A percentile compares a stretch with the other conserved stretches of the same genome.
Conservation (phyloP, 2,888 invertebrate genomes). For the Mactromeris polynyma region DNA sequence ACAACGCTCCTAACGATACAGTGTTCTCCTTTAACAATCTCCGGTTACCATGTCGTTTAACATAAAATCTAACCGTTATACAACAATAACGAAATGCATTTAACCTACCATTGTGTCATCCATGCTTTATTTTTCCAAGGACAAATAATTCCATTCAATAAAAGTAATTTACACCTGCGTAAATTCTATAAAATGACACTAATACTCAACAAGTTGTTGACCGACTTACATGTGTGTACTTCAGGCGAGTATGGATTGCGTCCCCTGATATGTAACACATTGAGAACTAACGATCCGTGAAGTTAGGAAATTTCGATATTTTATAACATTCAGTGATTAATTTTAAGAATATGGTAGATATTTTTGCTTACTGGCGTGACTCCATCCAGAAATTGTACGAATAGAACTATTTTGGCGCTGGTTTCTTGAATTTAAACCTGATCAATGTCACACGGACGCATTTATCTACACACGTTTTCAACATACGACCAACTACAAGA, state of each 20-base stretch:
- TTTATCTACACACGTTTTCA: too few species aligned
- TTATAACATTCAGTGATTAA: too few species aligned
- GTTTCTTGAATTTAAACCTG: too few species aligned
- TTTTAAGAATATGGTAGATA: too few species aligned
- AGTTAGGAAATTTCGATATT: too few species aligned
- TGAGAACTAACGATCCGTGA: too few species aligned
- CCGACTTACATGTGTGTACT: constrained; percentile 4
- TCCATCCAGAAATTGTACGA: too few species aligned
- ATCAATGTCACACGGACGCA: too few species aligned
- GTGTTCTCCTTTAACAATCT: not conserved
- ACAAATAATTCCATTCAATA: not conserved
- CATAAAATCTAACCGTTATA: not conserved
- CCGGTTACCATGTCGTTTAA: constrained; percentile 18
- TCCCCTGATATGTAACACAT: not conserved
- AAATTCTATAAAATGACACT: not conserved
- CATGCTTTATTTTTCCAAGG: not conserved
- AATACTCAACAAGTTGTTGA: constrained; percentile 32
- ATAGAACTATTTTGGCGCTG: too few species aligned
- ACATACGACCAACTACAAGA: too few species aligned
- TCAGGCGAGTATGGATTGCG: constrained; percentile 14
- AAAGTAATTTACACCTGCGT: not conserved
- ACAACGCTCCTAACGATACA: not conserved
- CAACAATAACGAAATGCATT: not conserved
- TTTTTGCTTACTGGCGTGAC: too few species aligned
- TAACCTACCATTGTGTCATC: not conserved